Percentiles rank a stretch among this genome's conserved stretches.
phyloP scores from a whole-genome alignment of 2,888 invertebrate species.

The Athrips mouffetella region DNA sequence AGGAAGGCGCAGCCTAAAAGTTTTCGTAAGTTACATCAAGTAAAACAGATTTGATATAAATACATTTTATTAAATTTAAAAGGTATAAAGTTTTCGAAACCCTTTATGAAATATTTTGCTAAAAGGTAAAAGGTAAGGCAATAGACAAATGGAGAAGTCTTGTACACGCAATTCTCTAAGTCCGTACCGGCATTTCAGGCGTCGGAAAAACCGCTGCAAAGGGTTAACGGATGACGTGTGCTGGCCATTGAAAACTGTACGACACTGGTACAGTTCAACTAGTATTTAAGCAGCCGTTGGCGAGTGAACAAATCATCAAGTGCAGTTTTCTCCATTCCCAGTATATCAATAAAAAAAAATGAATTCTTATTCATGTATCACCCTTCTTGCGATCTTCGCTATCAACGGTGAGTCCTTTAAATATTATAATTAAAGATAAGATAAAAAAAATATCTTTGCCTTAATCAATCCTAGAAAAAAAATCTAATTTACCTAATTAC shows the following conservation, averaged over 20 bases:
- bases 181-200: not conserved
- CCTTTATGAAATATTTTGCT: too few relatives aligned
- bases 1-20: too few relatives aligned
- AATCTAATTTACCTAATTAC: conserved; percentile 3
- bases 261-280: conserved; percentile 50
- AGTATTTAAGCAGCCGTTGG: conserved; percentile 68
- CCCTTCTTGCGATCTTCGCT: conserved; percentile 52
- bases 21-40: too few relatives aligned
- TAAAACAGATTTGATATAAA: too few relatives aligned
- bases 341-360: conserved; percentile 35
- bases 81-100: too few relatives aligned
- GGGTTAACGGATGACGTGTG: conserved; percentile 66
- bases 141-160: too few relatives aligned
- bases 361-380: conserved; percentile 39
- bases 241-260: conserved; percentile 63
- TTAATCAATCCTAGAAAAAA: too few relatives aligned
- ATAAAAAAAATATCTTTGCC: too few relatives aligned
- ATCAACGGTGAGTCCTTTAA: conserved; percentile 54
- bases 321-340: conserved; percentile 27
- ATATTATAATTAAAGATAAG: conserved; percentile 8
- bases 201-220: conserved; percentile 17
- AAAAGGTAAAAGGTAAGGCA: too few relatives aligned
- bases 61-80: too few relatives aligned
- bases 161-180: too few relatives aligned
- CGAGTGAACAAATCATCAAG: conserved; percentile 54